phyloP scores from a whole-genome alignment of 2,888 invertebrate species.

The Strigamia maritima region DNA sequence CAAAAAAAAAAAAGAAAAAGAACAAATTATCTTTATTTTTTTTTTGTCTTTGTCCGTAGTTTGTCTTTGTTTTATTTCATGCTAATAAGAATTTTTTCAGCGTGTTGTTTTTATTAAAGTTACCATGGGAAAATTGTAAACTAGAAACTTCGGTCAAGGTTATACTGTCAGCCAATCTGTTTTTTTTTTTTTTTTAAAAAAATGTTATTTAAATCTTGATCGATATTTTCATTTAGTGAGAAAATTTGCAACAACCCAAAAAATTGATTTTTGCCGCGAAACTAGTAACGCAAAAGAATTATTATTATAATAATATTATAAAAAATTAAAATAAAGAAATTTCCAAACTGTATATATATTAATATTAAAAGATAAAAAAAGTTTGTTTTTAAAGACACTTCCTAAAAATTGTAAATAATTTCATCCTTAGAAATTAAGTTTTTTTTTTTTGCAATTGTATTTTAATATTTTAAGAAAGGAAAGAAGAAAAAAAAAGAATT shows the following conservation, averaged over 20 bases:
- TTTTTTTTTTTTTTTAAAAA: neutral
- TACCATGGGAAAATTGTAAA: conserved; percentile 21
- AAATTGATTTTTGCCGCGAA: no score
- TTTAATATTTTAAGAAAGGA: neutral
- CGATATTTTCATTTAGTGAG: conserved; percentile 2
- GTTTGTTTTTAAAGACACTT: conserved; percentile 20
- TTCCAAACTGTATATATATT: neutral
- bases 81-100: neutral
- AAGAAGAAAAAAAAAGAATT: neutral
- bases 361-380: neutral
- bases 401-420: neutral
- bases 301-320: no score
- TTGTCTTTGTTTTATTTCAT: neutral
- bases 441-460: neutral
- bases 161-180: neutral
- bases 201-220: neutral
- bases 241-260: neutral
- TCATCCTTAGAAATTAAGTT: neutral
- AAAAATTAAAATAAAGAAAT: no score
- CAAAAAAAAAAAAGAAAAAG: neutral
- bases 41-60: neutral
- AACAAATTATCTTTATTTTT: neutral
- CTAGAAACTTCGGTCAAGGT: conserved; percentile 28
- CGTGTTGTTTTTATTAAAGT: neutral
- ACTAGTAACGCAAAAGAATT: no score